Percentiles rank a stretch among this genome's conserved stretches.
Conservation (phyloP, 1,140 invertebrate genomes). For the Nephotettix cincticeps region DNA sequence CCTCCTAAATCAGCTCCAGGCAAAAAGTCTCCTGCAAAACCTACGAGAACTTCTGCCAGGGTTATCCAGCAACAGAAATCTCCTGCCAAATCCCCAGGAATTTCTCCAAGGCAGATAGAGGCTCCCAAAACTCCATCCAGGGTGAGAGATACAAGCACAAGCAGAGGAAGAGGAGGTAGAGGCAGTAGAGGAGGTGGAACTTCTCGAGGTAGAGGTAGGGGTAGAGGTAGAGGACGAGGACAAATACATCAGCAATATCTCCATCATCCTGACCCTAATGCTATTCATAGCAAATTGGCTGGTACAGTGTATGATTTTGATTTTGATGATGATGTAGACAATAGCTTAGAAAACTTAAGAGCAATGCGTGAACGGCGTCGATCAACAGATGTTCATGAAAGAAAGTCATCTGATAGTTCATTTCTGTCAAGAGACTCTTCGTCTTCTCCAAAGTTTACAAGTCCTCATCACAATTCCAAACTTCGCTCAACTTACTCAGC, state of each 20-base stretch:
- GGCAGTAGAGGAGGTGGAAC: slow-evolving; percentile 54
- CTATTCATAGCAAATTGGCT: slow-evolving; percentile 72
- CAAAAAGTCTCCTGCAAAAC: slow-evolving; percentile 65
- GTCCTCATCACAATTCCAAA: slow-evolving; percentile 44
- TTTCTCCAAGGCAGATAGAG: slow-evolving; percentile 63
- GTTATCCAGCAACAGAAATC: slow-evolving; percentile 60
- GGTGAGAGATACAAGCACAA: slow-evolving; percentile 38
- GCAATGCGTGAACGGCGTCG: slow-evolving; percentile 77
- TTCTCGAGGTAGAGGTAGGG: slow-evolving; percentile 62
- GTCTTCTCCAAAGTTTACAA: slow-evolving; percentile 57
- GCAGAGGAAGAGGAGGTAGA: slow-evolving; percentile 50
- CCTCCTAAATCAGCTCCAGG: slow-evolving; percentile 41
- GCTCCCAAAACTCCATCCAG: slow-evolving; percentile 36
- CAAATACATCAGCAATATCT: slow-evolving; percentile 35
- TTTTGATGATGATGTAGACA: slow-evolving; percentile 77
- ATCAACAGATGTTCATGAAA: slow-evolving; percentile 70
- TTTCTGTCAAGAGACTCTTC: slow-evolving; percentile 54
- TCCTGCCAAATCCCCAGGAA: slow-evolving; percentile 67
- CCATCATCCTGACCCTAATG: slow-evolving; percentile 53
- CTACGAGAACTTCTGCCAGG: slow-evolving; percentile 61
- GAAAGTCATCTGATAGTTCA: slow-evolving; percentile 54
- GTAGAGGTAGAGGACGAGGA: slow-evolving; percentile 63
- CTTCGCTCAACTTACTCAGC: slow-evolving; percentile 43
- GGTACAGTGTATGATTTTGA: slow-evolving; percentile 87
- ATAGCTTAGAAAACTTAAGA: slow-evolving; percentile 74